These are phyloP conservation scores for Hydrocynus forskahlii DNA, from an alignment of 2,797 vertebrate species.

Conservation along the genomic window DNA sequence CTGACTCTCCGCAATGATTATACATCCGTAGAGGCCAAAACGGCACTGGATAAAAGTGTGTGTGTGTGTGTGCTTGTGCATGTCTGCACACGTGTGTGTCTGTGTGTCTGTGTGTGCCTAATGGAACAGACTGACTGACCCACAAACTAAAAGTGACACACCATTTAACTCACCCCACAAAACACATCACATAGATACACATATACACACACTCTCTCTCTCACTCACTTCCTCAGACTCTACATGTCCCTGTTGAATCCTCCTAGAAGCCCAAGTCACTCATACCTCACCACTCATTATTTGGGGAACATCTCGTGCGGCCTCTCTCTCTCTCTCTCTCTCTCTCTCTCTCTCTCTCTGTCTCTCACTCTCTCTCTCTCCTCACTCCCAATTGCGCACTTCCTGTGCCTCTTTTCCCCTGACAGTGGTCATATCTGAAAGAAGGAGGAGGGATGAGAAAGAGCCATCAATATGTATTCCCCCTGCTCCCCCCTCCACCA, in stretches of 20 bases:
- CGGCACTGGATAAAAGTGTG: constrained; percentile 59
- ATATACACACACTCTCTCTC: background rate
- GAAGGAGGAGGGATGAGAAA: constrained; percentile 68
- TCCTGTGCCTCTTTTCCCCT: constrained; percentile 56
- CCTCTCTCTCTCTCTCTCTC: constrained; percentile 17
- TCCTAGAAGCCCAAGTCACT: constrained; percentile 48
- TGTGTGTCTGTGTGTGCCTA: constrained; percentile 43
- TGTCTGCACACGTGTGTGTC: constrained; percentile 25
- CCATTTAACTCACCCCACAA: constrained; percentile 62
- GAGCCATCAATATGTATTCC: constrained; percentile 76
- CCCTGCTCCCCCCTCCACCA: constrained; percentile 63
- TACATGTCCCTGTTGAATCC: constrained; percentile 60
- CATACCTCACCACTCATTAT: constrained; percentile 44
- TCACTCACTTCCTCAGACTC: constrained; percentile 15
- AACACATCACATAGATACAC: constrained; percentile 18
- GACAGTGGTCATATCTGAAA: constrained; percentile 64
- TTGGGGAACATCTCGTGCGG: constrained; percentile 48
- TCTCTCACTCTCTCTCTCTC: constrained; percentile 34
- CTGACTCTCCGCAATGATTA: constrained; percentile 77
- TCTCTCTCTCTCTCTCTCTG: constrained; percentile 5
- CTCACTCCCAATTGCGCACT: constrained; percentile 32
- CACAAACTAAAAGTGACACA: constrained; percentile 68
- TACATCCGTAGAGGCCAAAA: constrained; percentile 59
- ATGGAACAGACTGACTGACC: constrained; percentile 64
- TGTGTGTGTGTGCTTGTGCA: constrained; percentile 51